These are phyloP conservation scores for Meiosimyza decipiens DNA, from an alignment of 2,888 invertebrate genomes.

Conservation along the genomic window DNA sequence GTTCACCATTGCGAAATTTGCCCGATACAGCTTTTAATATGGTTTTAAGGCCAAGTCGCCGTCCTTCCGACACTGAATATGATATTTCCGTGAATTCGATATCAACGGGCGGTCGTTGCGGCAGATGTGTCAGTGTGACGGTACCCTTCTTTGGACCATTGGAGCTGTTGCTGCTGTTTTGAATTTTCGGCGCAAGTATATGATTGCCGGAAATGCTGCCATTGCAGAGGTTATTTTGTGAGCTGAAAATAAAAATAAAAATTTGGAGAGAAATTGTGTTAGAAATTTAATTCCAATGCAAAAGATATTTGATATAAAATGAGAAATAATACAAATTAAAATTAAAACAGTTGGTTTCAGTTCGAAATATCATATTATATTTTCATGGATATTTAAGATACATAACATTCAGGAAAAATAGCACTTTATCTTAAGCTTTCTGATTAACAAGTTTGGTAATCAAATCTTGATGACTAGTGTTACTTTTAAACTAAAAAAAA, in stretches of 20 bases:
- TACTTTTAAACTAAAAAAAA: too few relatives aligned
- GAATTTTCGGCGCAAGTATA: conserved; percentile 76
- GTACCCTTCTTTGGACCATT: conserved; percentile 77
- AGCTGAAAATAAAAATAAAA: conserved; percentile 66
- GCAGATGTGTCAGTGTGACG: conserved; percentile 81
- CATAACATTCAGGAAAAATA: too few relatives aligned
- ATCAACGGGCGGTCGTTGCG: conserved; percentile 88
- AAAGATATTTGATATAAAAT: too few relatives aligned
- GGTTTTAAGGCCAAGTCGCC: conserved; percentile 84
- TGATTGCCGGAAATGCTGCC: conserved; percentile 69
- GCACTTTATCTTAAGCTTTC: too few relatives aligned
- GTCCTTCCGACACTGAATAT: conserved; percentile 88
- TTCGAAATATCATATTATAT: too few relatives aligned
- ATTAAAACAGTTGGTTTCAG: too few relatives aligned
- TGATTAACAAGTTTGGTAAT: too few relatives aligned
- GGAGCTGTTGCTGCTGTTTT: conserved; percentile 73
- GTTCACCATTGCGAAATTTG: conserved; percentile 87
- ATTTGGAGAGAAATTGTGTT: conserved; percentile 1
- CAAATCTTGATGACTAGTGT: too few relatives aligned
- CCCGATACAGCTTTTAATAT: conserved; percentile 90
- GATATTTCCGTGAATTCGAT: conserved; percentile 89
- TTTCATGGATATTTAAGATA: too few relatives aligned
- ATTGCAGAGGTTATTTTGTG: conserved; percentile 80
- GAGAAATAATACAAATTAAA: too few relatives aligned
- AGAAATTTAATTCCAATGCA: too few relatives aligned